Base-by-base conservation (phyloP, 1,140 invertebrate genomes). In the Halotydeus destructor region DNA sequence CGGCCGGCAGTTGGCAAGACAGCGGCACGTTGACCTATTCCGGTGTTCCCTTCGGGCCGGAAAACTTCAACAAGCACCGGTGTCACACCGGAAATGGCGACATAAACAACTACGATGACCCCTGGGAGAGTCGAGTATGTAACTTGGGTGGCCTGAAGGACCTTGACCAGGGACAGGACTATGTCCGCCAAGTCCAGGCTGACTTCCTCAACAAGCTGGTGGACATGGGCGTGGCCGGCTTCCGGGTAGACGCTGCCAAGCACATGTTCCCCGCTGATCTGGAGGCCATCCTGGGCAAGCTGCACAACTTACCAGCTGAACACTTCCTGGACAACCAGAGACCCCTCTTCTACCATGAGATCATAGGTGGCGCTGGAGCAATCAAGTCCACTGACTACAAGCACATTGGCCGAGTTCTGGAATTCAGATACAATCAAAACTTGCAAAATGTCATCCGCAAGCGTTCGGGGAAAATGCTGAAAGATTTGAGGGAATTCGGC, bases 231-330 rank as follows among this genome's bases (percentile, higher is more conserved):
- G 77, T 85, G 3, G 80, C 80, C 18, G 44, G 46, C 4, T 78
- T 81, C 57, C 54, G 73, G 50, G 63, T 75, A 35, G 75, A 78
- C 55, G 75, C 76, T 16, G 70, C 75, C 0, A 81, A 81, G 51
- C 77, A 82, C 54, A 81, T 82, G 74, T 79, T 73, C 73, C 78
- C 78, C 0, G 50, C 45, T n/a, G 75, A 82, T 54, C 55, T 83
- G 4, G 47, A 59, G 28, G 54, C 58, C 3, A 77, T 81, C 39
- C 72, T 67, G 48, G 57, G 59, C 12, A 57, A 66, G 18, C 51
- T 76, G 1, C 62, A 69, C 2, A 64, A 75, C 54, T 57, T 78
- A 21, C 72, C 68, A 45, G 64, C 61, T 0, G 53, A 57, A 0
- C 65, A 69, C 44, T 78, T 78, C 55, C 56, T 63, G 2, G 47